These are phyloP conservation scores for Timema cristinae DNA, from an alignment of 2,888 invertebrate species.

Conservation along the genomic window DNA sequence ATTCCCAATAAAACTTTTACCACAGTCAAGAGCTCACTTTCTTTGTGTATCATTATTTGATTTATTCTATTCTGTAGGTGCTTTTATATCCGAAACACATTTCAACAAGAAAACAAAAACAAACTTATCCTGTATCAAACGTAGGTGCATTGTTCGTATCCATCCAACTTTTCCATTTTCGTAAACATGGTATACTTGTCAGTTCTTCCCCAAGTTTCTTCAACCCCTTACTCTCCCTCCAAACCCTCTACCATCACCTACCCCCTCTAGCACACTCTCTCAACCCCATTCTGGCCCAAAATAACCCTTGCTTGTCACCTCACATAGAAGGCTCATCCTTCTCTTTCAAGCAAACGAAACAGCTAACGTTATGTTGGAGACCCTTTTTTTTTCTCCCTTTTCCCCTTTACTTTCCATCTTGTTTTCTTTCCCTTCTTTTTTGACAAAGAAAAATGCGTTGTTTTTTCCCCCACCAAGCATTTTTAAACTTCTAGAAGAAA, in stretches of 20 bases:
- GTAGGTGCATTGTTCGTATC: too few relatives aligned
- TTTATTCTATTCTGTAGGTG: too few relatives aligned
- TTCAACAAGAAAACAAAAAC: too few relatives aligned
- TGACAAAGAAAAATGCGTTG: slow-evolving; percentile 8
- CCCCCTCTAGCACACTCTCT: neutral
- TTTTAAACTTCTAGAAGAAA: too few relatives aligned
- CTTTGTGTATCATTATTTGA: too few relatives aligned
- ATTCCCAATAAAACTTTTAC: too few relatives aligned
- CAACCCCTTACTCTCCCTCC: neutral
- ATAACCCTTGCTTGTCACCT: slow-evolving; percentile 9
- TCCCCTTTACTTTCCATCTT: neutral
- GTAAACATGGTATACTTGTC: slow-evolving; percentile 1
- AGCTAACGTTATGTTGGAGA: neutral
- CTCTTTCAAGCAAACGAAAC: neutral
- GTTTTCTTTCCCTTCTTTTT: slow-evolving; percentile 2
- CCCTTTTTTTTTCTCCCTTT: neutral
- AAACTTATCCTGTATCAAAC: too few relatives aligned
- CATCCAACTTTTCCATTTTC: neutral
- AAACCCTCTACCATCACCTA: neutral
- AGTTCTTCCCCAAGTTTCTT: slow-evolving; percentile 1
- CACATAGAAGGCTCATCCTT: neutral
- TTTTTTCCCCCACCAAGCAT: too few relatives aligned
- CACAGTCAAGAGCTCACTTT: too few relatives aligned
- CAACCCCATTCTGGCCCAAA: neutral
- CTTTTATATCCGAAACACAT: too few relatives aligned